Evolutionary conservation across 2,797 vertebrate species (phyloP), one percentile per base, ranked within the genome.

Genomic region (Gambelia wislizenii): DNA sequence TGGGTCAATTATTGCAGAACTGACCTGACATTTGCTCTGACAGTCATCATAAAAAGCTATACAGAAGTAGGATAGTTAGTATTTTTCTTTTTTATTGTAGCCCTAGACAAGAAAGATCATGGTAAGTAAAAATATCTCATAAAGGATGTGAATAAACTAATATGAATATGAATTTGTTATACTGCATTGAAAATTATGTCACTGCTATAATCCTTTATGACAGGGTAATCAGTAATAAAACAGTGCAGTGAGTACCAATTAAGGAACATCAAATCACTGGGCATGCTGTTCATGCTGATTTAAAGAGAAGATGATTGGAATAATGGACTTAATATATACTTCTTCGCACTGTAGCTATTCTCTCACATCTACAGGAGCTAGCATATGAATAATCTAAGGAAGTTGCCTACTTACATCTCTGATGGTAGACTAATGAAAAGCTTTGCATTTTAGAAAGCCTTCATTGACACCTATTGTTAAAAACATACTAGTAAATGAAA

Each of bases 241-340:
- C 89, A 67, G 91, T 90, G 85, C 91, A 95, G 75, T 90, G 96
- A 94, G 95, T 91, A 93, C 94, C 96, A 97, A 95, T 97, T 97
- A 97, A 96, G 94, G 96, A 97, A 93, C 95, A 95, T 95, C 92
- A 94, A 95, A 96, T 96, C 94, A 96, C 87, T 96, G 95, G 93
- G 89, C 92, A 86, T 94, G 92, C 93, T 93, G 90, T 91, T 92
- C 92, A 87, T 59, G 77, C 96, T 96, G 95, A 96, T 96, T 96
- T 95, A 95, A 96, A 96, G 72, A 86, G 92, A 93, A 93, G 69
- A 94, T 96, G 96, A 97, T 97, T 96, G 95, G 97, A 97, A 96
- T 97, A 95, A 96, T 96, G 95, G 94, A 94, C 96, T 96, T 97
- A 96, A 96, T 97, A 93, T 93, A 84, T 96, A 94, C 93, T 96